These are phyloP conservation scores for Plagiodera versicolora DNA, from an alignment of 2,888 invertebrate genomes.

Conservation along the genomic window DNA sequence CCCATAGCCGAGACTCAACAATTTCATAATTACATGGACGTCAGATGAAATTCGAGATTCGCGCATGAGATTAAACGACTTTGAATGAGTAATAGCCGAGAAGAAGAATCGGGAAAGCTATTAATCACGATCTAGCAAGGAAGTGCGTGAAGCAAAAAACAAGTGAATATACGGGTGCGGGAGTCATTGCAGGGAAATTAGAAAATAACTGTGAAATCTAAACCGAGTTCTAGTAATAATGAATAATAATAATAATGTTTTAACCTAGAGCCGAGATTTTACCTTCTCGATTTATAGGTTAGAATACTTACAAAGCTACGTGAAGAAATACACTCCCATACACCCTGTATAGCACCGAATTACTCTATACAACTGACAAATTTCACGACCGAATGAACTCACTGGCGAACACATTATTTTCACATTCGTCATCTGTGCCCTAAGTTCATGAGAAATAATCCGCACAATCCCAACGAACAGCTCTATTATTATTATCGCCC, in stretches of 20 bases:
- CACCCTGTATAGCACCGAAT: too few relatives aligned
- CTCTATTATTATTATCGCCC: conserved; percentile 29
- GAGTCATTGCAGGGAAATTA: not conserved
- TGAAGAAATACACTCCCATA: too few relatives aligned
- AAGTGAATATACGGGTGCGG: not conserved
- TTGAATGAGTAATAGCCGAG: conserved; percentile 2
- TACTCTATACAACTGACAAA: not conserved
- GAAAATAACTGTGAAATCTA: not conserved
- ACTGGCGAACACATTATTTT: conserved; percentile 5
- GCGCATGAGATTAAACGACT: conserved; percentile 5
- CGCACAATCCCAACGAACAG: not conserved
- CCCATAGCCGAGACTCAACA: conserved; percentile 1
- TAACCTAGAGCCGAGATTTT: too few relatives aligned
- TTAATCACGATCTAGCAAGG: not conserved
- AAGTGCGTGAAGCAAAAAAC: not conserved
- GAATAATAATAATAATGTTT: too few relatives aligned
- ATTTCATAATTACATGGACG: conserved; percentile 4
- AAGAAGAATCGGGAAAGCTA: not conserved
- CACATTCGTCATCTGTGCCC: conserved; percentile 5
- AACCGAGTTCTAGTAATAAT: too few relatives aligned
- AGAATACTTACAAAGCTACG: too few relatives aligned
- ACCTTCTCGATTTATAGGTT: too few relatives aligned
- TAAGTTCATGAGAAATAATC: not conserved
- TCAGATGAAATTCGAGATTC: conserved; percentile 10
- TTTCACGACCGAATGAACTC: not conserved